These are phyloP conservation scores for Melopsittacus undulatus DNA, from an alignment of 2,797 vertebrate genomes.

Conservation along the genomic window DNA sequence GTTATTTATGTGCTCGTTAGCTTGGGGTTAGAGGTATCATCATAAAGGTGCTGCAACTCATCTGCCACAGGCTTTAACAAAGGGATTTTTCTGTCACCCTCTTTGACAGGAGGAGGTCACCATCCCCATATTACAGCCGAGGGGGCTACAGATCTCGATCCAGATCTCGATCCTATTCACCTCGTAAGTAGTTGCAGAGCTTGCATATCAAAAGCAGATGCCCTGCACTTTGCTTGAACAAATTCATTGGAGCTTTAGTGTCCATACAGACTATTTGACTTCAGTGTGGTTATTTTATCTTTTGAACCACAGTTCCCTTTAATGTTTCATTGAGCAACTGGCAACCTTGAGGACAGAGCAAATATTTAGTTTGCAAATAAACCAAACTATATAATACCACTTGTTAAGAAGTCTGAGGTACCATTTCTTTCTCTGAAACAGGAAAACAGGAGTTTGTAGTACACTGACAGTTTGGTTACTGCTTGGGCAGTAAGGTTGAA, in stretches of 20 bases:
- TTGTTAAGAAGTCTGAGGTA: background rate
- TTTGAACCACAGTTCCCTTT: background rate
- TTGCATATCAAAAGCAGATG: background rate
- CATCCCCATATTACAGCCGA: constrained; percentile 92
- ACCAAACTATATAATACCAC: background rate
- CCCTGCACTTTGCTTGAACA: background rate
- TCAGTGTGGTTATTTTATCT: background rate
- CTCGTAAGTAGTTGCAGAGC: constrained; percentile 82
- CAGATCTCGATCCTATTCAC: constrained; percentile 93
- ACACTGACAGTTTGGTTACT: background rate
- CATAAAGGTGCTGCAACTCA: background rate
- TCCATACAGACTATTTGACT: background rate
- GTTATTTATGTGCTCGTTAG: rapidly evolving
- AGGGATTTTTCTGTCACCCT: background rate
- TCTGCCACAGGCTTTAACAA: rapidly evolving
- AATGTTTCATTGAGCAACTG: background rate
- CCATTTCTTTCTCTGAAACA: background rate
- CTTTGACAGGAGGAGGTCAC: constrained; percentile 87
- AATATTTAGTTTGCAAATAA: background rate
- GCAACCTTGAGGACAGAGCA: background rate
- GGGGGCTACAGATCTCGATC: constrained; percentile 92
- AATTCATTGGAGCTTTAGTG: background rate
- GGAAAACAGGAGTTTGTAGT: background rate
- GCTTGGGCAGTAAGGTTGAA: background rate
- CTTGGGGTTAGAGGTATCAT: background rate